Percentiles rank a stretch among this genome's conserved stretches.
These are phyloP conservation scores for Crotalus horridus DNA, from an alignment of 2,113 vertebrate genomes.

Conservation along the genomic window DNA sequence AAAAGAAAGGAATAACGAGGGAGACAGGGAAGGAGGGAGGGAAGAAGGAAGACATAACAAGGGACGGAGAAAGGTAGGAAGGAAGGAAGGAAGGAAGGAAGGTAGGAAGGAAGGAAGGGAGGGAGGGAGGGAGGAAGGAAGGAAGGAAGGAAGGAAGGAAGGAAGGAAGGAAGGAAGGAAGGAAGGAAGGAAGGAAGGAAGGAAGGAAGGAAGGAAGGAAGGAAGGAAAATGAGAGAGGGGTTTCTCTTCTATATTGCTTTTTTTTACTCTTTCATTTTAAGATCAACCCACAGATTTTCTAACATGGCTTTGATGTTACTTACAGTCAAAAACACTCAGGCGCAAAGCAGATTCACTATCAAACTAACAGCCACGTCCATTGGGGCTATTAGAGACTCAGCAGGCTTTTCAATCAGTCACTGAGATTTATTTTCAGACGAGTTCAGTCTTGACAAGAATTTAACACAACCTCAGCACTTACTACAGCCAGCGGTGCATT, in stretches of 20 bases:
- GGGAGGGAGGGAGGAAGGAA: too few relatives aligned
- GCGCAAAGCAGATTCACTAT: conserved; percentile 47
- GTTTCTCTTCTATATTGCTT: background rate
- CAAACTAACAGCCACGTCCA: conserved; percentile 42
- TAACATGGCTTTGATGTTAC: conserved; percentile 56
- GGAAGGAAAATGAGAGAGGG: background rate
- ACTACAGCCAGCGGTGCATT: conserved; percentile 16
- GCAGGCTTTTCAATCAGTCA: conserved; percentile 45
- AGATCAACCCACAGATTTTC: conserved; percentile 53
- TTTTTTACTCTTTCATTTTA: conserved; percentile 18
- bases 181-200: background rate
- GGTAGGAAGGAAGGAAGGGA: too few relatives aligned
- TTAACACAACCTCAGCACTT: conserved; percentile 49
- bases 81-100: too few relatives aligned
- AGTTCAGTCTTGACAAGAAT: conserved; percentile 51
- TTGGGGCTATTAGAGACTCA: conserved; percentile 55
- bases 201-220: background rate
- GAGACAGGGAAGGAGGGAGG: too few relatives aligned
- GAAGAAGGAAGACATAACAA: too few relatives aligned
- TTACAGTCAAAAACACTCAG: conserved; percentile 58
- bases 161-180: too few relatives aligned
- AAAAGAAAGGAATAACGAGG: too few relatives aligned
- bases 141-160: too few relatives aligned
- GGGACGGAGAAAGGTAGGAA: too few relatives aligned
- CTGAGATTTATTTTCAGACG: conserved; percentile 55